Base-by-base conservation (phyloP, 2,113 vertebrate species). In the Oxygymnocypris stewartii region DNA sequence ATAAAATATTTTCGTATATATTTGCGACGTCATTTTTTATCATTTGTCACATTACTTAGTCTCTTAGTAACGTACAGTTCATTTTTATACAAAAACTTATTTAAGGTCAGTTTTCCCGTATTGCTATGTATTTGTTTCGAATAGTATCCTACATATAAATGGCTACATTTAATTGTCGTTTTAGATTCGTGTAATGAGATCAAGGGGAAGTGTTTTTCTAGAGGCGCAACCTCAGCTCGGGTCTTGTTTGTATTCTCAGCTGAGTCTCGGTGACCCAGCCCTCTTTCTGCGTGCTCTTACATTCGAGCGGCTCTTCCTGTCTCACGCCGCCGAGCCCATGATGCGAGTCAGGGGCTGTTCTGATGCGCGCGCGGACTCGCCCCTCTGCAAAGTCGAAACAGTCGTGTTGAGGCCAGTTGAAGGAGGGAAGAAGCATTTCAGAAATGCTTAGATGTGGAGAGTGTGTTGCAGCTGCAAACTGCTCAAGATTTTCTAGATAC, bases 231-330 rank as follows among this genome's bases (percentile, higher is more conserved):
- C 69, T 59, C 69, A 6, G 31, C 12, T 42, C 67, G 20, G 11
- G 35, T 81, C 31, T 76, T 86, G 79, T 85, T 83, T 80, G 79
- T 79, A 65, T 76, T 82, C 83, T 89, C 79, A 67, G 88, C 79
- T 83, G 86, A 83, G 83, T 79, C 40, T 79, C 25, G 9, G 25
- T 14, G 84, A 84, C 88, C 88, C 86, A 88, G 84, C 88, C 88
- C 86, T 88, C 75, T 61, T 78, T 88, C 67, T 86, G 69, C 88
- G 57, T 87, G 86, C 69, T 88, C 65, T 69, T 79, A 75, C 88
- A 84, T 76, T 84, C 75, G 59, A 10, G 25, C 28, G 28, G 86
- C 80, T 87, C 84, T 87, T 86, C 86, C 75, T 4, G 59, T 25
- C 16, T 54, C 44, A 14, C 35, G 10, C 61, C n/a, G 31, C 71